Evolutionary conservation across 2,113 vertebrate species (phyloP), one percentile per base, ranked within the genome.

Genomic region (Colistium nudipinnis): DNA sequence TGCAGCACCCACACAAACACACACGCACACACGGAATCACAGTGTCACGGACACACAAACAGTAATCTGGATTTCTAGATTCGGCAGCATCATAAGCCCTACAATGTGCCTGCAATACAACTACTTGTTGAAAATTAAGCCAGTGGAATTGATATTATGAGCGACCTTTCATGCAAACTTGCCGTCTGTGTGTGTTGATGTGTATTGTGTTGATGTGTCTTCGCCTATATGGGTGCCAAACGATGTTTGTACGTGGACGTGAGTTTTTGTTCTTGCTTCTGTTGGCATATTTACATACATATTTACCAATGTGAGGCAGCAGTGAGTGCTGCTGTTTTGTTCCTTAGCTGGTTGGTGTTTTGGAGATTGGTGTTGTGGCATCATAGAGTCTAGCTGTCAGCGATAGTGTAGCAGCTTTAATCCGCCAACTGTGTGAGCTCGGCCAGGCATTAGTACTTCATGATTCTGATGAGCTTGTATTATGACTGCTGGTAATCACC

Each of bases 11-110:
- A 76, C 51, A 51, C 66, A 57, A 10, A 57, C 33, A 62, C 38
- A 71, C 31, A 39, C 51, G 44, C 67, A 59, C 20, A 52, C 39
- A 63, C 38, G 67, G 24, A 70, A 22, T 39, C 64, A 56, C 53
- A 43, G 47, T 24, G 25, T 33, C 48, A 51, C 48, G 24, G 45
- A 52, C 47, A 69, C 43, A 39, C n/a, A 70, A 45, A 53, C 75
- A 52, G 19, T 82, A 79, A 85, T 85, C 79, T 81, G 68, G 45
- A 80, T 78, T 65, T 85, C 77, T 81, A 53, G 31, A 80, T 78
- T 62, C 66, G 35, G 43, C 60, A 47, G 62, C 19, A 55, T 74
- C 39, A 43, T 39, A 56, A 59, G 28, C 61, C 17, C 66, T 19
- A 36, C 52, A 63, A 62, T 44, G 47, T 52, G 38, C 31, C 45